Conservation (phyloP, 2,888 invertebrate species). For the Melangyna quadrimaculata region DNA sequence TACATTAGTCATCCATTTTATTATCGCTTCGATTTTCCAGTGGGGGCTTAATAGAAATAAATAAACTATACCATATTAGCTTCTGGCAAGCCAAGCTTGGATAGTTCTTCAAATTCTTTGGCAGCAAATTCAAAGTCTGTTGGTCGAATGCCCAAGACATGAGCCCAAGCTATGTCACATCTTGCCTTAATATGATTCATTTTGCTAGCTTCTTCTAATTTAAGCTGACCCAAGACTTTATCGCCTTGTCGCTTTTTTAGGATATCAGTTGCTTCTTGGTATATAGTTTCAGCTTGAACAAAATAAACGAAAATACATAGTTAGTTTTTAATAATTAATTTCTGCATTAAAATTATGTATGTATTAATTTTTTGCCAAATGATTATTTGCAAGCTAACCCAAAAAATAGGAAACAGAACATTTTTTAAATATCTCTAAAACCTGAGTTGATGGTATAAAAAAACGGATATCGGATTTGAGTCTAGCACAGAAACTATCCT, state of each 20-base stretch:
- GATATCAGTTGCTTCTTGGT: constrained; percentile 86
- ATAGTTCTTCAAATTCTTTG: constrained; percentile 88
- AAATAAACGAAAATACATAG: neutral
- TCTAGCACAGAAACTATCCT: too few species aligned
- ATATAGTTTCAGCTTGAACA: constrained; percentile 87
- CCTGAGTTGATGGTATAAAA: too few species aligned
- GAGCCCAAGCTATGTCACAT: constrained; percentile 93
- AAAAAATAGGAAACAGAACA: too few species aligned
- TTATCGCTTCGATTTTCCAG: too few species aligned
- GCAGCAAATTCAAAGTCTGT: constrained; percentile 89
- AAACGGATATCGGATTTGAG: too few species aligned
- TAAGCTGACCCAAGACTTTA: constrained; percentile 87
- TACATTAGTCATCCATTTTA: too few species aligned
- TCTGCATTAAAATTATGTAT: too few species aligned
- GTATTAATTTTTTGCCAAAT: too few species aligned
- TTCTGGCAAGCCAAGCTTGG: constrained; percentile 89
- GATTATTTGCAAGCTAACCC: too few species aligned
- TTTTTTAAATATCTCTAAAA: too few species aligned
- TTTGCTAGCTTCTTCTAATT: constrained; percentile 90
- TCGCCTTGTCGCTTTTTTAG: constrained; percentile 88
- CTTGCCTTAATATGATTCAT: constrained; percentile 91
- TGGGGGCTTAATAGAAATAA: too few species aligned
- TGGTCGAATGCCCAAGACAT: constrained; percentile 91
- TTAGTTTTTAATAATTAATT: too few species aligned
- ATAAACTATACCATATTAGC: constrained; percentile 90